Base-by-base conservation (phyloP, 1,140 invertebrate genomes). In the Stenopsyche tienmushanensis region DNA sequence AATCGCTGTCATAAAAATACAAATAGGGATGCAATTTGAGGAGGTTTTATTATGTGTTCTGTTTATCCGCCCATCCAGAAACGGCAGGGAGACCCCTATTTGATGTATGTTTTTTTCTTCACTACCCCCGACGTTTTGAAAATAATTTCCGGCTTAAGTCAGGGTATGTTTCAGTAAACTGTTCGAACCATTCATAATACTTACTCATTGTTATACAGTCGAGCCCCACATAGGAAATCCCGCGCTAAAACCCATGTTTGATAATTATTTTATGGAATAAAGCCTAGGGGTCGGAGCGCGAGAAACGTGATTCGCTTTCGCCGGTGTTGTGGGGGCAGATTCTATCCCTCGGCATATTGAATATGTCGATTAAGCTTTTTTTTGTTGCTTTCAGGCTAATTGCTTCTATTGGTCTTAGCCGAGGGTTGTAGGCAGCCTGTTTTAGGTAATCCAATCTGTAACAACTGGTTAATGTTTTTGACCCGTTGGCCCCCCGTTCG, bases 311-410 rank as follows among this genome's bases (percentile, higher is more conserved):
- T 57, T 44, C 34, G 54, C 44, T 57, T 57, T 57, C 34, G 54
- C 29, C 57, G 42, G 53, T 39, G 53, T 15, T 15, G 53, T 25
- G 23, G 50, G 50, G 50, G 50, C 26, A 8, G 50, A 24, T 24
- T 18, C 20, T 60, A 15, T 39, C 34, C 47, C 59, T 17, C 7
- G 20, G 47, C 60, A 42, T 62, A 62, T 62, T 53, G 60, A 62
- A 62, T 53, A 53, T 67, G 62, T 67, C 65, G 65, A 63, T 63
- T 26, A 42, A 62, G 60, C 60, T 62, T 62, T 67, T n/a, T n/a
- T 60, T 66, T 66, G 57, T 63, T 34, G 44, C 66, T 67, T 57
- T 64, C 57, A 64, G 54, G 25, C 60, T 67, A 67, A 67, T 67
- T 63, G 60, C 41, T 66, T 62, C 50, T 44, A 66, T 62, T 53